Evolutionary conservation across 2,888 invertebrate genomes (phyloP).

Genomic region (Ormyrus nitidulus): DNA sequence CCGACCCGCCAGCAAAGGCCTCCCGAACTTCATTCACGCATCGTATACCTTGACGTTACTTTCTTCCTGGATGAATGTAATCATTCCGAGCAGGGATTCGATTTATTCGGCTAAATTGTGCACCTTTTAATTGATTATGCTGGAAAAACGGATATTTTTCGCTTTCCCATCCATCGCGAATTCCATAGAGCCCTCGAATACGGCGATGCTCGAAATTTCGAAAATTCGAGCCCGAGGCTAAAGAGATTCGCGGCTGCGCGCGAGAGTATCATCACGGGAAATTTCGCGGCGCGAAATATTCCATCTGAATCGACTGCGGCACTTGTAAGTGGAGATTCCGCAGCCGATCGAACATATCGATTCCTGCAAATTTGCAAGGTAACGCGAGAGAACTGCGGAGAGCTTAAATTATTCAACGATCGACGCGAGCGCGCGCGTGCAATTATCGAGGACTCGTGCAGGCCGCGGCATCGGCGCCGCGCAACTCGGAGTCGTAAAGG

Average conservation of each 20-base stretch:
- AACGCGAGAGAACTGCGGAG: constrained; percentile 43
- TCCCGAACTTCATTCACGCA: too few relatives aligned
- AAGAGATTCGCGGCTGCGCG: not conserved
- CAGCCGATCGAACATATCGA: constrained; percentile 7
- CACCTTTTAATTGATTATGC: too few relatives aligned
- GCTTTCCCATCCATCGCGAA: not conserved
- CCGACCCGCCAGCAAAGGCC: too few relatives aligned
- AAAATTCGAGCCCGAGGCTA: too few relatives aligned
- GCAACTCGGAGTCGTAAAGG: not conserved
- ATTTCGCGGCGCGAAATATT: constrained; percentile 21
- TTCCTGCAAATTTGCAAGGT: constrained; percentile 39
- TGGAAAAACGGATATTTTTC: not conserved
- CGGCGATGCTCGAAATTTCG: too few relatives aligned
- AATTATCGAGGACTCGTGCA: constrained; percentile 58
- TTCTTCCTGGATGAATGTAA: constrained; percentile 24
- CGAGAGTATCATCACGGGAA: constrained; percentile 31
- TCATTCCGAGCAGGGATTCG: not conserved
- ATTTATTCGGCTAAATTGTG: too few relatives aligned
- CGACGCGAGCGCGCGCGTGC: constrained; percentile 55
- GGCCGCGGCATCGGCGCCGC: constrained; percentile 15
- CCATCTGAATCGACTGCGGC: not conserved
- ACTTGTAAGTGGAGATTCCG: too few relatives aligned
- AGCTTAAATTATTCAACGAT: constrained; percentile 62
- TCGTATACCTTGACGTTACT: constrained; percentile 2
- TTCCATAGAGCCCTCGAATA: too few relatives aligned